A percentile compares a stretch with the other conserved stretches of the same genome.
These are phyloP conservation scores for Chloebia gouldiae DNA, from an alignment of 2,113 vertebrate species.

Conservation along the genomic window DNA sequence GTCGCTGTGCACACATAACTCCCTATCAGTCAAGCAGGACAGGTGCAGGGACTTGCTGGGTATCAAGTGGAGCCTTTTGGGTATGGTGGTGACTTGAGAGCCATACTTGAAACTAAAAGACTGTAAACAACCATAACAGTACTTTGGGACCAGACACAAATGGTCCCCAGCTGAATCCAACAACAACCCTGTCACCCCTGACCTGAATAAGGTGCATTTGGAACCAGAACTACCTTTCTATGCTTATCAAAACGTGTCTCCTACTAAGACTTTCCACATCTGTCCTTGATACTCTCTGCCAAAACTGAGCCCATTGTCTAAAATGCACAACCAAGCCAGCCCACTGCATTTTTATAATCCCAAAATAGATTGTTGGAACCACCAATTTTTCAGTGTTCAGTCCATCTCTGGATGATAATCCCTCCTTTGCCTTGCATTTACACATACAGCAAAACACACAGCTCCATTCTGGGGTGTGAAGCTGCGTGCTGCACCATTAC, in stretches of 20 bases:
- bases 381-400: background rate
- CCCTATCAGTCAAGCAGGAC: background rate
- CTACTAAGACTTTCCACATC: background rate
- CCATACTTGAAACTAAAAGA: background rate
- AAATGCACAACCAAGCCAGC: background rate
- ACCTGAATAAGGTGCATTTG: background rate
- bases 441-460: background rate
- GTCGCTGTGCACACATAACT: background rate
- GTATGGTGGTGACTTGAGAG: background rate
- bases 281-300: background rate
- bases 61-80: background rate
- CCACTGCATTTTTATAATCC: background rate
- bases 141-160: background rate
- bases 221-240: background rate
- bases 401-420: background rate
- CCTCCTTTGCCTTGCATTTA: background rate
- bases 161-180: background rate
- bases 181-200: background rate
- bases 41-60: background rate
- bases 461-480: background rate
- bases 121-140: background rate
- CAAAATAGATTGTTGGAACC: fast-evolving
- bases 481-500: background rate
- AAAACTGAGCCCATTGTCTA: background rate
- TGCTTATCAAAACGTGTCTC: background rate